These are phyloP conservation scores for Cyclopterus lumpus DNA, from an alignment of 2,797 vertebrate species.

Conservation along the genomic window DNA sequence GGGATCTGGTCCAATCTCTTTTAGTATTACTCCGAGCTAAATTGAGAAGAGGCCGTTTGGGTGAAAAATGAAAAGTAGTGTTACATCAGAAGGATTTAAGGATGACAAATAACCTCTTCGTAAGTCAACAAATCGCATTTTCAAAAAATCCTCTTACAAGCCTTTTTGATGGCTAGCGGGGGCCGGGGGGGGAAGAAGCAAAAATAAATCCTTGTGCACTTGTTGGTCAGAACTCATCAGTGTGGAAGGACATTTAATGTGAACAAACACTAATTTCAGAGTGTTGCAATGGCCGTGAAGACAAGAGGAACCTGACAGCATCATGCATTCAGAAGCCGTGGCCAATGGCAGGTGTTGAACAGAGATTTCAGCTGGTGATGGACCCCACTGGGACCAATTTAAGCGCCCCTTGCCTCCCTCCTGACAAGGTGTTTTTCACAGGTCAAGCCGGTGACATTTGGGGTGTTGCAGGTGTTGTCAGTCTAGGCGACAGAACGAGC, in stretches of 20 bases:
- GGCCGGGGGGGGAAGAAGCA: neutral
- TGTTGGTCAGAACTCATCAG: slow-evolving; percentile 9
- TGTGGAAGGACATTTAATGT: slow-evolving; percentile 16
- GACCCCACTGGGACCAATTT: slow-evolving; percentile 58
- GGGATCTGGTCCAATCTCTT: slow-evolving; percentile 19
- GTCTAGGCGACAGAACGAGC: neutral
- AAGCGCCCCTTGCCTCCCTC: neutral
- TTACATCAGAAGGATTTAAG: slow-evolving; percentile 77
- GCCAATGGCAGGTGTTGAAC: slow-evolving; percentile 33
- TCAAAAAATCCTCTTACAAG: slow-evolving; percentile 69
- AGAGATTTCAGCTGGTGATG: slow-evolving; percentile 7
- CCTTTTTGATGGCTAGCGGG: slow-evolving; percentile 21
- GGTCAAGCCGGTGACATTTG: slow-evolving; percentile 27
- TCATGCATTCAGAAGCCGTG: slow-evolving; percentile 10
- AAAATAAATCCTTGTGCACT: slow-evolving; percentile 20
- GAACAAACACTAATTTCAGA: neutral
- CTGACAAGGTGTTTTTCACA: slow-evolving; percentile 32
- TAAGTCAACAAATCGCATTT: slow-evolving; percentile 72
- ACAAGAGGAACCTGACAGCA: neutral
- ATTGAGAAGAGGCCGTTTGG: slow-evolving; percentile 45
- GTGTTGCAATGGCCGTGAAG: neutral
- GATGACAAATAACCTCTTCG: slow-evolving; percentile 63
- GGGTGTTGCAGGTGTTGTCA: slow-evolving; percentile 20
- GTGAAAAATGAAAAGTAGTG: slow-evolving; percentile 64
- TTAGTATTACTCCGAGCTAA: slow-evolving; percentile 15